Percentiles rank a stretch among this genome's conserved stretches.
phyloP scores from a whole-genome alignment of 2,113 vertebrate species.

The Takifugu bimaculatus region DNA sequence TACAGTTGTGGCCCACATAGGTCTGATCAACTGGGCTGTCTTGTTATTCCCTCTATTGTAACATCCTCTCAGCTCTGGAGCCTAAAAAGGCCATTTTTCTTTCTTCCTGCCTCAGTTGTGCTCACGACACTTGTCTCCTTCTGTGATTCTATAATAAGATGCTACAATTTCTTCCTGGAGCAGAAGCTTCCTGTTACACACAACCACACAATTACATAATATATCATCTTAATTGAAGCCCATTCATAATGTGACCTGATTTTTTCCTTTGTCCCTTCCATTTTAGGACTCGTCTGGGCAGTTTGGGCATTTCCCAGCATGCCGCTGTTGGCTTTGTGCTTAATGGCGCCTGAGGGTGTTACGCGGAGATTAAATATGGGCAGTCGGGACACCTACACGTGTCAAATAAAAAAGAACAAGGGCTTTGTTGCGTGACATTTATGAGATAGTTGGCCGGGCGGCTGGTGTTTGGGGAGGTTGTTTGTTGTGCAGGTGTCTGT shows the following conservation, averaged over 20 bases:
- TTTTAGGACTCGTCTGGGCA: slow-evolving; percentile 19
- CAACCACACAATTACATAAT: slow-evolving; percentile 1
- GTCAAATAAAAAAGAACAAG: slow-evolving; percentile 69
- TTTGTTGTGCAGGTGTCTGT: slow-evolving; percentile 43
- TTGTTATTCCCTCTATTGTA: not conserved
- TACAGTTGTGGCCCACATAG: not conserved
- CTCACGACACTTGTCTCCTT: too few relatives aligned
- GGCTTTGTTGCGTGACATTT: slow-evolving; percentile 54
- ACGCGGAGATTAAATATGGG: slow-evolving; percentile 63
- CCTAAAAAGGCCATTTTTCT: too few relatives aligned
- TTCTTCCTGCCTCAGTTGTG: too few relatives aligned
- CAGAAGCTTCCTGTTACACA: not conserved
- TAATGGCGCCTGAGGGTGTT: slow-evolving; percentile 59
- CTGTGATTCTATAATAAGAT: not conserved
- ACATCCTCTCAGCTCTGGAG: not conserved
- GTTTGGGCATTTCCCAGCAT: slow-evolving; percentile 34
- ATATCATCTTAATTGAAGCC: slow-evolving; percentile 15
- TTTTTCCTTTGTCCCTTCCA: slow-evolving; percentile 27
- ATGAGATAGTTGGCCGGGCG: slow-evolving; percentile 48
- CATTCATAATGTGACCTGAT: slow-evolving; percentile 26
- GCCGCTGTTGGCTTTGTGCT: slow-evolving; percentile 43
- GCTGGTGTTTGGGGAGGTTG: slow-evolving; percentile 44
- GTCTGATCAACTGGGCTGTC: not conserved
- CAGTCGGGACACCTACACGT: slow-evolving; percentile 49
- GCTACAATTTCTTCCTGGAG: not conserved